Conservation (phyloP, 2,113 vertebrate species). For the Eulemur rufifrons region DNA sequence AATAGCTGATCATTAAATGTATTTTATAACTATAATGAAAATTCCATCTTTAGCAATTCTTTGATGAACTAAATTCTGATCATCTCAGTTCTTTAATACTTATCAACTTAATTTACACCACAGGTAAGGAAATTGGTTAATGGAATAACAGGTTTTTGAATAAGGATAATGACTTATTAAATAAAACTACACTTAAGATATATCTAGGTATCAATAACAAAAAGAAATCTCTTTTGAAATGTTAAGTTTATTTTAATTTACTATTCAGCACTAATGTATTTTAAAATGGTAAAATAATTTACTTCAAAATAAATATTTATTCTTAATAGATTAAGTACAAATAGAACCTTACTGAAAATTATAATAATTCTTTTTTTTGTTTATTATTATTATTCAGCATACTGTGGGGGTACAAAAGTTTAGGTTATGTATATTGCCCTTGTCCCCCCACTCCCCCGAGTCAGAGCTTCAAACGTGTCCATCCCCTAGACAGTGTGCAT, state of each 20-base stretch:
- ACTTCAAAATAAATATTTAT: neutral
- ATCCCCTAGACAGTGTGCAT: no score
- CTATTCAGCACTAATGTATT: neutral
- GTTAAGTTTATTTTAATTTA: neutral
- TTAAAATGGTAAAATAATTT: slow-evolving; percentile 22
- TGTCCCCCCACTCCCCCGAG: no score
- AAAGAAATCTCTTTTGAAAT: neutral
- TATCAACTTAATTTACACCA: neutral
- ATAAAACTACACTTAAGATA: neutral
- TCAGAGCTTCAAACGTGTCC: no score
- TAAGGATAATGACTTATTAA: neutral
- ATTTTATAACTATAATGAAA: neutral
- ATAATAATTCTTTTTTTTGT: no score
- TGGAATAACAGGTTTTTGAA: neutral
- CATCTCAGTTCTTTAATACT: neutral
- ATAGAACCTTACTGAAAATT: neutral
- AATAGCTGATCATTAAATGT: neutral
- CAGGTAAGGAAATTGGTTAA: neutral
- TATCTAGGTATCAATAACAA: neutral
- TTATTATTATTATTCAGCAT: no score
- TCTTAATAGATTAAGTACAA: neutral
- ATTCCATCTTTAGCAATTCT: neutral
- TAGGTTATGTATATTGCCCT: no score
- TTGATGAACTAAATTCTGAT: neutral
- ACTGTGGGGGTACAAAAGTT: no score